Percentiles rank a stretch among this genome's conserved stretches.
These are phyloP conservation scores for Isaurus tuberculatus DNA, from an alignment of 92 coral and sea anemone genomes.

Conservation along the genomic window DNA sequence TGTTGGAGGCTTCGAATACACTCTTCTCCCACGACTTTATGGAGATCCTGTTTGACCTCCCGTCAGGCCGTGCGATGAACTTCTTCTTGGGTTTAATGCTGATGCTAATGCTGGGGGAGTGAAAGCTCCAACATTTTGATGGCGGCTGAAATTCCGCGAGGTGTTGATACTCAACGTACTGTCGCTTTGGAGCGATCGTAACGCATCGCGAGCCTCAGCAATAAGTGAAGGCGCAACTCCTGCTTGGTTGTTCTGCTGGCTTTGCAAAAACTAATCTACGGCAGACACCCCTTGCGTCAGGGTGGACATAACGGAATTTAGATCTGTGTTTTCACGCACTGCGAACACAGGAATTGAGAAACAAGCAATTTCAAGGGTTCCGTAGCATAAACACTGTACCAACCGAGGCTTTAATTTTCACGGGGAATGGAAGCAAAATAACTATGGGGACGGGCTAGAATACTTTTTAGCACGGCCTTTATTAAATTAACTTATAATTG, in stretches of 20 bases:
- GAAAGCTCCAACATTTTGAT: constrained; percentile 1
- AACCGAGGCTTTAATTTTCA: not conserved
- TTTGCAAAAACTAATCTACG: not conserved
- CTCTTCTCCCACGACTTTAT: not conserved
- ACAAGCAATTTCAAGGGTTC: not conserved
- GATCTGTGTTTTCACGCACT: not conserved
- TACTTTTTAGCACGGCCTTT: not conserved
- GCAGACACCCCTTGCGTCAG: not conserved
- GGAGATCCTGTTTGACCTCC: not conserved
- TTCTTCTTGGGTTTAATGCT: constrained; percentile 14
- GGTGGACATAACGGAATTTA: not conserved
- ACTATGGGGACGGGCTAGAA: not conserved
- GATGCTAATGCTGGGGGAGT: not conserved
- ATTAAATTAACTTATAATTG: not conserved
- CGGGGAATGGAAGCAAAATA: not conserved
- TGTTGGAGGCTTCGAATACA: constrained; percentile 1
- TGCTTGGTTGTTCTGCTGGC: not conserved
- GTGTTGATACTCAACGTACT: constrained; percentile 10
- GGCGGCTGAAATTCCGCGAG: constrained; percentile 8
- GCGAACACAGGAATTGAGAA: not conserved
- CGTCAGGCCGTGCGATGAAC: not conserved
- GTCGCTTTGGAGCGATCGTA: constrained; percentile 10
- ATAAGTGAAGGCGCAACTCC: not conserved
- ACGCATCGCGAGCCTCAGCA: not conserved
- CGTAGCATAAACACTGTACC: not conserved